phyloP scores from a whole-genome alignment of 35 echinoderm and acorn worm species.

The Ophiothrix spiculata region DNA sequence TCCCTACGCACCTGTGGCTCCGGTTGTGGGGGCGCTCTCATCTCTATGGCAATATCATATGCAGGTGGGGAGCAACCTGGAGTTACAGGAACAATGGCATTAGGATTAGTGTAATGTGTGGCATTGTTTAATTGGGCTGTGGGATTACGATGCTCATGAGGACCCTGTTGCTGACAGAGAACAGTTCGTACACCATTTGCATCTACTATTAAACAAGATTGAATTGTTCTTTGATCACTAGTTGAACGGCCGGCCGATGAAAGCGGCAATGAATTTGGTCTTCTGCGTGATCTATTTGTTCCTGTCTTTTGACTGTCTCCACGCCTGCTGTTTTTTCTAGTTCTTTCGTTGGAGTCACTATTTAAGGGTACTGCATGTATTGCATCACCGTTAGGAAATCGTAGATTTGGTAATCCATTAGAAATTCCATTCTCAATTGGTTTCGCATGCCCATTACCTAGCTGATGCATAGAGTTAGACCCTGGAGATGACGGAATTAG shows the following conservation, averaged over 20 bases:
- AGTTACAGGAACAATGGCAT: background rate
- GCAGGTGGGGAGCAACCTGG: slow-evolving; percentile 44
- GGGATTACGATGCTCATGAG: background rate
- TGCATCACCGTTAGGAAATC: background rate
- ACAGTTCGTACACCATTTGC: slow-evolving; percentile 44
- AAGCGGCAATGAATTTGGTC: slow-evolving; percentile 53
- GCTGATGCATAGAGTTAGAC: background rate
- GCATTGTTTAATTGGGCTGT: background rate
- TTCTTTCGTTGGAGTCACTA: background rate
- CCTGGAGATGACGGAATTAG: background rate
- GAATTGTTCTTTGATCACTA: slow-evolving; percentile 11
- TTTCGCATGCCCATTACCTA: slow-evolving; percentile 5
- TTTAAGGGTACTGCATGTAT: background rate
- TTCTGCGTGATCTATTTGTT: slow-evolving; percentile 15
- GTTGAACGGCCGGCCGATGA: slow-evolving; percentile 19
- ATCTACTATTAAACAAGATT: slow-evolving; percentile 46
- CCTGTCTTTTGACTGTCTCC: background rate
- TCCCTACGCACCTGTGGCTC: background rate
- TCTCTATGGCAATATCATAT: slow-evolving; percentile 51
- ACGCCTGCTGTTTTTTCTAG: background rate
- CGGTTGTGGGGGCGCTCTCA: slow-evolving; percentile 20
- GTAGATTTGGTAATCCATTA: background rate
- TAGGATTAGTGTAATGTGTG: background rate
- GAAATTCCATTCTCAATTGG: background rate
- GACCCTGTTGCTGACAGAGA: slow-evolving; percentile 29